These are phyloP conservation scores for Nasonia giraulti DNA, from an alignment of 1,140 invertebrate genomes.

Conservation along the genomic window DNA sequence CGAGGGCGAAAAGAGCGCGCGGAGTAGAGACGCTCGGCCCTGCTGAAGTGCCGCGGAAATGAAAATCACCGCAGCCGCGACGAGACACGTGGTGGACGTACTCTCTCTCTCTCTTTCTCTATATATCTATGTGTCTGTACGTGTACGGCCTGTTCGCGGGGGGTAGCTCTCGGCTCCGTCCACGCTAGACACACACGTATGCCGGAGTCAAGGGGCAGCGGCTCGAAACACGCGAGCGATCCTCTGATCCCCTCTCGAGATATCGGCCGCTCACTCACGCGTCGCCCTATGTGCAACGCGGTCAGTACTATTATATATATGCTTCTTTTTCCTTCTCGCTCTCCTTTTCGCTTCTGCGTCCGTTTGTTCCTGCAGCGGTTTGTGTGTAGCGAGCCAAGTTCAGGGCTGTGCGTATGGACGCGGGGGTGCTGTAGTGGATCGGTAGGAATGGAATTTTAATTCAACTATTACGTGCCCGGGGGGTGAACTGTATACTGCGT, in stretches of 20 bases:
- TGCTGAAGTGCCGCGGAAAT: slow-evolving; percentile 70
- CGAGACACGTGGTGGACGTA: slow-evolving; percentile 70
- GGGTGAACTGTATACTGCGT: too few relatives aligned
- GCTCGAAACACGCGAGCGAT: slow-evolving; percentile 69
- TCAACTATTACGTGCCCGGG: background rate
- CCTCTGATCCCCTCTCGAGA: slow-evolving; percentile 73
- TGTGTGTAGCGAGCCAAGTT: slow-evolving; percentile 16
- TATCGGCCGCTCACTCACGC: slow-evolving; percentile 73
- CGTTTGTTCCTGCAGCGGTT: slow-evolving; percentile 21
- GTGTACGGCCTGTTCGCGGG: slow-evolving; percentile 19
- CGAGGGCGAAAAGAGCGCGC: background rate
- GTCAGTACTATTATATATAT: background rate
- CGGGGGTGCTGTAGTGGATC: background rate
- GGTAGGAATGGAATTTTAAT: slow-evolving; percentile 26
- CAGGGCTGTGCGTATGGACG: slow-evolving; percentile 24
- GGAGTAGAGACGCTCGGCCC: slow-evolving; percentile 23
- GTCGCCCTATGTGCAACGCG: slow-evolving; percentile 47
- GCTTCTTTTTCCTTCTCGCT: background rate
- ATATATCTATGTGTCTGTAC: background rate
- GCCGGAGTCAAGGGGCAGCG: slow-evolving; percentile 12
- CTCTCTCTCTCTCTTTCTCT: slow-evolving; percentile 27
- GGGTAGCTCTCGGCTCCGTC: slow-evolving; percentile 14
- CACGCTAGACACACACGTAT: background rate
- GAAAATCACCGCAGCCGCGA: slow-evolving; percentile 67
- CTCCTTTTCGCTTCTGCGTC: slow-evolving; percentile 18